Evolutionary conservation across 2,113 vertebrate genomes (phyloP).

Genomic region (Oxyura jamaicensis): DNA sequence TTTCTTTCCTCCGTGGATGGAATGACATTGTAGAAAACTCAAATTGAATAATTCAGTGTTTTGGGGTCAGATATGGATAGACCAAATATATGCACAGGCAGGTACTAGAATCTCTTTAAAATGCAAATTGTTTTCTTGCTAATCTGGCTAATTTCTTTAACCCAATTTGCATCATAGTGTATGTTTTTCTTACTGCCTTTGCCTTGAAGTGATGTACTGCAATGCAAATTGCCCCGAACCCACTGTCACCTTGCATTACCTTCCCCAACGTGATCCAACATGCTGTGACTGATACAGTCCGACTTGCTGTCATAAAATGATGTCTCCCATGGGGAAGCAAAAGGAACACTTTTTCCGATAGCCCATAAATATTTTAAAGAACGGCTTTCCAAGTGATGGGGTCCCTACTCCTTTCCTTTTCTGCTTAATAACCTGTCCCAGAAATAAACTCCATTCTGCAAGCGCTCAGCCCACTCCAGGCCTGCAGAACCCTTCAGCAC

Average conservation of each 20-base stretch:
- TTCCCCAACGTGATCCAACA: background rate
- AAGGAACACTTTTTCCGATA: accelerated
- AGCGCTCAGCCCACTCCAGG: background rate
- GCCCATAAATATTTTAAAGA: background rate
- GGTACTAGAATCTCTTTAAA: background rate
- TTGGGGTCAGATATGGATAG: background rate
- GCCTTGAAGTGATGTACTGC: background rate
- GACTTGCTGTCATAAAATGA: background rate
- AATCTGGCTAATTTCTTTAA: constrained; percentile 33
- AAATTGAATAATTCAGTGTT: background rate
- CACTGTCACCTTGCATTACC: background rate
- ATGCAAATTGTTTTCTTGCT: constrained; percentile 39
- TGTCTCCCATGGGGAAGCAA: background rate
- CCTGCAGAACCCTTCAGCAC: background rate
- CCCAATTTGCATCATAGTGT: background rate
- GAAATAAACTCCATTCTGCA: background rate
- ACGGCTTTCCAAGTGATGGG: background rate
- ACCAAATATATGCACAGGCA: background rate
- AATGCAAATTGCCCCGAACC: background rate
- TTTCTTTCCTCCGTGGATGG: background rate
- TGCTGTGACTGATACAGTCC: background rate
- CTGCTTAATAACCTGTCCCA: background rate
- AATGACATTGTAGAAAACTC: background rate
- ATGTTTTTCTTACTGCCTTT: background rate
- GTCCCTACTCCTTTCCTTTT: background rate